These are phyloP conservation scores for Penaeus chinensis DNA, from an alignment of 1,140 invertebrate genomes.

Conservation along the genomic window DNA sequence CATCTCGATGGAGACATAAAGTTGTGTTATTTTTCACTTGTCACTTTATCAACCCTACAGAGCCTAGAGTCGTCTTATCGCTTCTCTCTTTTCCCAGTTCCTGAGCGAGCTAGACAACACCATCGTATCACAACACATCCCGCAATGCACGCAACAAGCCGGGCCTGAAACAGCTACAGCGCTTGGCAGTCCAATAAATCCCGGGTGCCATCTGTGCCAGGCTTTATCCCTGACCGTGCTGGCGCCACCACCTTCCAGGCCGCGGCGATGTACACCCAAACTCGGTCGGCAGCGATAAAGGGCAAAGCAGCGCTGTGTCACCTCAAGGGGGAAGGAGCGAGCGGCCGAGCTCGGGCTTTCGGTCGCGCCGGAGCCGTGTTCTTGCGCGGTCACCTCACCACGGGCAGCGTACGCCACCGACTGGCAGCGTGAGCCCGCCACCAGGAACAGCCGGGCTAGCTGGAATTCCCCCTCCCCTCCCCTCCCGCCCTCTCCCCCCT, in stretches of 20 bases:
- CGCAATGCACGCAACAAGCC: conserved; percentile 11
- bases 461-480: conserved; percentile 41
- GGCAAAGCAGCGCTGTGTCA: conserved; percentile 13
- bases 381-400: conserved; percentile 34
- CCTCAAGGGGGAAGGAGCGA: not conserved
- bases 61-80: no score
- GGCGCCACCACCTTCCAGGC: not conserved
- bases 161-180: no score
- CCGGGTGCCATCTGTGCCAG: no score
- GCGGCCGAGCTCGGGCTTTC: not conserved
- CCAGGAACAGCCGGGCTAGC: conserved; percentile 34
- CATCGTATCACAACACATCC: conserved; percentile 39
- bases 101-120: not conserved
- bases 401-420: conserved; percentile 52
- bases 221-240: no score
- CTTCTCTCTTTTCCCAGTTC: not conserved
- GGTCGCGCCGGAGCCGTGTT: no score
- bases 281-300: conserved; percentile 11
- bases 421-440: conserved; percentile 32
- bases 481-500: not conserved
- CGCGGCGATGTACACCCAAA: not conserved
- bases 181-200: no score
- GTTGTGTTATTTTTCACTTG: no score
- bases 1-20: no score
- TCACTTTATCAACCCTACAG: no score